phyloP scores from a whole-genome alignment of 92 coral and sea anemone species.

The Zoanthus sociatus region DNA sequence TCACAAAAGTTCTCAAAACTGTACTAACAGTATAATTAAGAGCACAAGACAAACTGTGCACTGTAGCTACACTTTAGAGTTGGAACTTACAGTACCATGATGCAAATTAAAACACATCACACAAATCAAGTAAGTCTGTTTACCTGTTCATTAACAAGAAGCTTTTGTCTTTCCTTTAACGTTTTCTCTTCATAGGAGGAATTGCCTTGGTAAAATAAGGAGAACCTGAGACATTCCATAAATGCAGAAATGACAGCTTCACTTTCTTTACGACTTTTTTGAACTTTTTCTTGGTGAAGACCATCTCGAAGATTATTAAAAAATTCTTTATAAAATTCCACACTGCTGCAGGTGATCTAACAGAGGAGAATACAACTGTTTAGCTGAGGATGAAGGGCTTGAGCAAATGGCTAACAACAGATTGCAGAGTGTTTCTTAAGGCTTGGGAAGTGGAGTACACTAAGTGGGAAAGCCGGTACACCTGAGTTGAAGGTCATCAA shows the following conservation, averaged over 20 bases:
- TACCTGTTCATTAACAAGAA: slow-evolving; percentile 77
- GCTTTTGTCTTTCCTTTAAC: slow-evolving; percentile 54
- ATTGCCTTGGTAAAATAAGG: slow-evolving; percentile 52
- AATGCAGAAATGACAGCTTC: slow-evolving; percentile 83
- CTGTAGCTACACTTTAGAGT: too few relatives aligned
- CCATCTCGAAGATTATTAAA: slow-evolving; percentile 79
- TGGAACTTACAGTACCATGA: too few relatives aligned
- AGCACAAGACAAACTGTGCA: too few relatives aligned
- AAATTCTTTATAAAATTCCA: slow-evolving; percentile 81
- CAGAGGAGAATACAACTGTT: too few relatives aligned
- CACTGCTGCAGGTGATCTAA: slow-evolving; percentile 33
- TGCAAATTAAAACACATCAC: neutral
- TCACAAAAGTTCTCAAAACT: too few relatives aligned
- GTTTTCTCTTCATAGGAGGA: slow-evolving; percentile 29
- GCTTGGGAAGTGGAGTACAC: too few relatives aligned
- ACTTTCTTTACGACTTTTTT: slow-evolving; percentile 84
- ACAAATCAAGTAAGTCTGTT: neutral
- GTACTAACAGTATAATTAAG: too few relatives aligned
- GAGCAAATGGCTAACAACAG: too few relatives aligned
- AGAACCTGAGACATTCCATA: slow-evolving; percentile 91
- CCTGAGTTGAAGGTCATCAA: too few relatives aligned
- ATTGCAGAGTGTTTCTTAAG: too few relatives aligned
- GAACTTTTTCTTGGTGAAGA: slow-evolving; percentile 67
- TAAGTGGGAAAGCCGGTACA: too few relatives aligned
- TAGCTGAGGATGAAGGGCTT: too few relatives aligned